Evolutionary conservation across 2,797 vertebrate genomes (phyloP).

Genomic region (Spinus olivaceus): DNA sequence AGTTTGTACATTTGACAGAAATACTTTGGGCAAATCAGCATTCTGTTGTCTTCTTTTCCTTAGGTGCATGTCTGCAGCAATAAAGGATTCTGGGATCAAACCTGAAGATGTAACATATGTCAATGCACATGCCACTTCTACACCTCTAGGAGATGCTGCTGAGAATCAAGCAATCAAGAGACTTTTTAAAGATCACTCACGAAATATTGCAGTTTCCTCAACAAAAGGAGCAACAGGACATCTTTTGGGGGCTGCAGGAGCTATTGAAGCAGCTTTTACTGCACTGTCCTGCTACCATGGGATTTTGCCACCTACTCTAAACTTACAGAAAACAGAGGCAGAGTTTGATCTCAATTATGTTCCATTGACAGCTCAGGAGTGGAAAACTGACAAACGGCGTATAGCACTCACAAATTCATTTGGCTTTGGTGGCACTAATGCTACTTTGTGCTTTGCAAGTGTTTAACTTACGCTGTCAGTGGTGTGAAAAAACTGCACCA

Average conservation of each 20-base stretch:
- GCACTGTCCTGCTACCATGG: slow-evolving; percentile 87
- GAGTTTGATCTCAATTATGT: slow-evolving; percentile 93
- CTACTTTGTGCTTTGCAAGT: slow-evolving; percentile 86
- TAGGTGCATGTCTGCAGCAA: slow-evolving; percentile 92
- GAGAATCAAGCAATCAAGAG: slow-evolving; percentile 91
- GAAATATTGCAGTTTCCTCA: slow-evolving; percentile 85
- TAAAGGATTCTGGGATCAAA: slow-evolving; percentile 81
- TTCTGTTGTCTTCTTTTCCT: background rate
- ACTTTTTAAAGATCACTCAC: slow-evolving; percentile 80
- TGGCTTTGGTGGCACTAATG: slow-evolving; percentile 96
- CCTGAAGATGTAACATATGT: slow-evolving; percentile 85
- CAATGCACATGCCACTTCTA: slow-evolving; percentile 96
- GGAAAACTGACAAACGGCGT: slow-evolving; percentile 76
- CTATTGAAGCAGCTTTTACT: slow-evolving; percentile 90
- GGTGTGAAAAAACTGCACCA: background rate
- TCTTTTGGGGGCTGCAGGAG: slow-evolving; percentile 91
- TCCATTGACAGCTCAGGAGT: slow-evolving; percentile 83
- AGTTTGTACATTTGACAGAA: background rate
- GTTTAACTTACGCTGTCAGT: background rate
- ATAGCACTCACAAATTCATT: slow-evolving; percentile 94
- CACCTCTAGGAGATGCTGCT: slow-evolving; percentile 91
- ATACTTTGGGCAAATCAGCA: background rate
- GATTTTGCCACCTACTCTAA: slow-evolving; percentile 90
- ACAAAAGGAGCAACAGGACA: slow-evolving; percentile 97
- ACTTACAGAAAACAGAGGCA: slow-evolving; percentile 87